Conservation (phyloP, 2,797 vertebrate genomes). For the Sebastes minor region DNA sequence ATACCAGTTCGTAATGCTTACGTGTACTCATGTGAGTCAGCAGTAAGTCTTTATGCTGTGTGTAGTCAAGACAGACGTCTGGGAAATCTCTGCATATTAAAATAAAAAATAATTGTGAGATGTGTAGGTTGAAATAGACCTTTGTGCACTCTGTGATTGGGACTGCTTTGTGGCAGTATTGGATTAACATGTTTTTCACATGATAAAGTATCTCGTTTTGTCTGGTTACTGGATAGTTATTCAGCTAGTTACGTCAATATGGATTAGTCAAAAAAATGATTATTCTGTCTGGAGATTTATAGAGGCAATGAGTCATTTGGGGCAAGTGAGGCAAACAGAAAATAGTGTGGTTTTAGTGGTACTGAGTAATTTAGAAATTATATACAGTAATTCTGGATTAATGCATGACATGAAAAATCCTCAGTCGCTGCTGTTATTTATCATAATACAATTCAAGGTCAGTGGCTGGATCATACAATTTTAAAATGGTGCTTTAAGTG, state of each 20-base stretch:
- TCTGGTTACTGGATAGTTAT: not conserved
- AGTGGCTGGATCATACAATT: not conserved
- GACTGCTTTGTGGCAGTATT: not conserved
- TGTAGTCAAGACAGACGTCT: not conserved
- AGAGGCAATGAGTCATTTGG: not conserved
- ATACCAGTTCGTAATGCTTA: not conserved
- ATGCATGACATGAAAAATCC: not conserved
- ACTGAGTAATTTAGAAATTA: not conserved
- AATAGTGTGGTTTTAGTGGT: not conserved
- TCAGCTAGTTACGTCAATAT: not conserved
- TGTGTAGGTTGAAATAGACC: not conserved
- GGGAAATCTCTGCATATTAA: not conserved
- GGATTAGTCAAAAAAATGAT: not conserved
- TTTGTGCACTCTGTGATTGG: not conserved
- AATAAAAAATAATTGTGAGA: not conserved
- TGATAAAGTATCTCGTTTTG: not conserved
- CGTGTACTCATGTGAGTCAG: conserved; percentile 12
- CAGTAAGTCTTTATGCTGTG: not conserved
- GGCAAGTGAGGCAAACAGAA: not conserved
- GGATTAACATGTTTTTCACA: not conserved
- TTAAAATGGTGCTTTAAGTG: too few relatives aligned
- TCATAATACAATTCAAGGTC: not conserved
- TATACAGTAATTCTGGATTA: not conserved
- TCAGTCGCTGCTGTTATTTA: not conserved
- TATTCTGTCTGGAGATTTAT: not conserved